Base-by-base conservation (phyloP, 1,140 invertebrate species). In the Cydia pomonella region DNA sequence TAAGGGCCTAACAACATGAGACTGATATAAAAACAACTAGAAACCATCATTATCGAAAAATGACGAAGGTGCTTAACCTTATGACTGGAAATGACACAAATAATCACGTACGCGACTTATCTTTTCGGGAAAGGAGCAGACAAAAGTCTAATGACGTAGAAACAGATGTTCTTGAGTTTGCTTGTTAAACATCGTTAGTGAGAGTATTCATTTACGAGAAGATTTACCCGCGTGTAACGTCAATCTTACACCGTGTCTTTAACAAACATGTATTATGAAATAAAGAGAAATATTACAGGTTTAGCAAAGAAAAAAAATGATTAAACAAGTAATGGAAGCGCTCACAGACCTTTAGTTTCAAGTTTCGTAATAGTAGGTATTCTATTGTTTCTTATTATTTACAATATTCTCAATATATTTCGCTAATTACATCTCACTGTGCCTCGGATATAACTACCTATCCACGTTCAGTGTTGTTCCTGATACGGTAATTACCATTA, bases 131-230 rank as follows among this genome's bases (percentile, higher is more conserved):
- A 66, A 33, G 7, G 12, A n/a, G 3, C n/a, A 27, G 16, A 29
- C 25, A 27, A n/a, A 66, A 27, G n/a, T 59, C 6, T 63, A 27
- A 63, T 63, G 59, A 63, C 23, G 59, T 66, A 25, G 16, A 13
- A 5, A 66, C 27, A 64, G 63, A 64, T 33, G 63, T 64, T 23
- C 59, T 27, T 64, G 27, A 29, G 63, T 64, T 64, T 33, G 63
- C 27, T 27, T 25, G 27, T 64, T 27, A 64, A 64, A 64, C 63
- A 29, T 64, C 7, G 3, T 27, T 64, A 64, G n/a, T 64, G 63
- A 63, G 62, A 63, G 10, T 10, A 62, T 63, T 63, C 59, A 62
- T 44, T 13, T 16, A 50, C 1, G 27, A 29, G 59, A 63, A 63
- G 63, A 27, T 64, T 27, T 33, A 21, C 23, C 63, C 12, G 16